Conservation (phyloP, 2,888 invertebrate species). For the Nemapogon koenigi region DNA sequence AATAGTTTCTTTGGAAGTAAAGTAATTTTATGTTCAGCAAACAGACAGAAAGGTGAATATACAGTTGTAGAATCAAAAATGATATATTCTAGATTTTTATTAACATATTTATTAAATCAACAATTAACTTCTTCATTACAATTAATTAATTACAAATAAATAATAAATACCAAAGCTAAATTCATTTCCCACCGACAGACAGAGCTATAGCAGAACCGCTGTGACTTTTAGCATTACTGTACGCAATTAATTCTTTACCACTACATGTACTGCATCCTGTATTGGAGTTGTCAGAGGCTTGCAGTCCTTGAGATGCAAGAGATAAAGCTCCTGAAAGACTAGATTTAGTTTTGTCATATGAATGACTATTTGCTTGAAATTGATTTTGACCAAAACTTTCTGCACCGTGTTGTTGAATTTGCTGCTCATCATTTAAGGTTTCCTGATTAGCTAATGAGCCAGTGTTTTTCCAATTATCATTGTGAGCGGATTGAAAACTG, state of each 20-base stretch:
- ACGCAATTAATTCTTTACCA: constrained; percentile 38
- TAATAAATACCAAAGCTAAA: constrained; percentile 14
- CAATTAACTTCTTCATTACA: constrained; percentile 2
- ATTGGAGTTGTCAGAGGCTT: constrained; percentile 22
- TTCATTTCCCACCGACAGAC: constrained; percentile 38
- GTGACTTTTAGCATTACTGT: constrained; percentile 49
- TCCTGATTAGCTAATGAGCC: background rate
- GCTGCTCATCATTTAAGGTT: background rate
- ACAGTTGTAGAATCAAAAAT: too few relatives aligned
- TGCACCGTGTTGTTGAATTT: too few relatives aligned
- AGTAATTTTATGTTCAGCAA: too few relatives aligned
- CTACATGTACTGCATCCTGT: constrained; percentile 36
- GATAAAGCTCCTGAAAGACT: constrained; percentile 28
- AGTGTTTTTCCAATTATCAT: too few relatives aligned
- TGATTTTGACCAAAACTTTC: background rate
- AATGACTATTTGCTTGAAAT: background rate
- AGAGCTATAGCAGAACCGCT: constrained; percentile 45
- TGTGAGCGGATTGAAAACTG: too few relatives aligned
- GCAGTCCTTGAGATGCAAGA: constrained; percentile 36
- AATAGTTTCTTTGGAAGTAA: too few relatives aligned
- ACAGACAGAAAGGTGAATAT: too few relatives aligned
- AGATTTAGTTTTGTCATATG: background rate
- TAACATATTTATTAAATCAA: too few relatives aligned
- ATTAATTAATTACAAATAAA: constrained; percentile 10
- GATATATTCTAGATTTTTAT: too few relatives aligned